Evolutionary conservation across 2,797 vertebrate genomes (phyloP), one percentile per base, ranked within the genome.

Genomic region (Enoplosus armatus): DNA sequence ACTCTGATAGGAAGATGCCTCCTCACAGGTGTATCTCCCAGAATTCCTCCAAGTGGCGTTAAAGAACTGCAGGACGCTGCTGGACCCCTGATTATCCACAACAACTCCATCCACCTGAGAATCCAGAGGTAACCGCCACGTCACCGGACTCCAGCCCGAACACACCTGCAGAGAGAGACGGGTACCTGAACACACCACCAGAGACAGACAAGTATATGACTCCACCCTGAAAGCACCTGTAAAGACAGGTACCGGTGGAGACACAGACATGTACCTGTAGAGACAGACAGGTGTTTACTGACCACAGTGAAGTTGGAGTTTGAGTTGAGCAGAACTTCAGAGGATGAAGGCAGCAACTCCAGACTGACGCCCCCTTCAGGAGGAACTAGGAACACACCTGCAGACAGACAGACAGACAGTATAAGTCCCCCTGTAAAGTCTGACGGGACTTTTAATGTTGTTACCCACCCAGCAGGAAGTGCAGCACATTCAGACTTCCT

Each of bases 1-100:
- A 60, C 82, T 92, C 9, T 92, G 86, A 8, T 82, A 66, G 3
- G 94, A 88, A 0, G 74, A 81, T 0, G 79, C 87, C 85, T 96
- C 94, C 56, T 90, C 68, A 69, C 97, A 98, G 0, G 79, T 61
- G 62, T 98, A 98, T 51, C 96, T 95, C 20, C 97, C 97, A 0
- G 97, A 97, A 79, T 96, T 93, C 4, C 59, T 88, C 82, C 96
- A 97, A 0, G 94, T 96, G 84, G 95, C 92, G 0, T 96, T 96
- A 15, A 83, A 68, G 51, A 98, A 92, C 1, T 88, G 92, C 66
- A 98, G 91, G 1, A 83, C 68, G 72, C 95, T 97, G 67, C 90
- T 69, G 8, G 96, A 96, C 14, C 85, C 92, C 12, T 79, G 85
- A 0, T 90, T 85, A n/a, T 88, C 92, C 65, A 92, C 77, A 3